Evolutionary conservation across 1,140 invertebrate species (phyloP), one percentile per base, ranked within the genome.

Genomic region (Ooceraea biroi): DNA sequence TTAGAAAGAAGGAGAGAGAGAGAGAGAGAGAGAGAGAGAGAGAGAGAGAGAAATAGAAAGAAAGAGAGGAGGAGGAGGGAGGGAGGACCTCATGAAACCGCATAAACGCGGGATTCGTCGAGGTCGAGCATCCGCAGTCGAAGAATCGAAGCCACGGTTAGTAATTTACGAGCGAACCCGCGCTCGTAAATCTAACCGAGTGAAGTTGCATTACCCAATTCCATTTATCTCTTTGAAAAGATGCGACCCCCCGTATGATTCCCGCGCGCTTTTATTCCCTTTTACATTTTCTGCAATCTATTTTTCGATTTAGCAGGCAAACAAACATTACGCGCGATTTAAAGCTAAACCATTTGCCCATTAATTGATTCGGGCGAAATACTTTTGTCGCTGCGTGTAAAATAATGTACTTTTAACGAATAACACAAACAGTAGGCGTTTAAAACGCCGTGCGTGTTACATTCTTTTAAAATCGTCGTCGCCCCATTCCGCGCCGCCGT

Each of bases 271-370:
- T 80, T 80, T 80, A 80, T 80, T 71, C 76, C 76, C 76, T 80
- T 80, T 80, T 36, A 80, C 76, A 71, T 80, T 69, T 69, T 80
- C 76, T 80, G 76, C 76, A 80, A 80, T 80, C 76, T 80, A 80
- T 80, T 80, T 80, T 80, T 80, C 76, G 76, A 80, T 80, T 80
- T 80, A 57, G 76, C 25, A 80, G 63, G 50, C 76, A 80, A 80
- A 80, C 76, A 80, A 80, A 80, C 76, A 80, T 80, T 80, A 80
- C 76, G 76, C 65, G 76, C 76, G 76, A 80, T 80, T 80, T 80
- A 80, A 80, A 80, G 76, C 76, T 80, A 80, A 80, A 80, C 76
- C 76, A 80, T 80, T 80, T 80, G 76, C 36, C 76, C 65, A 44
- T 80, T 80, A 71, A 80, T 80, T 80, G 76, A 80, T 80, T 55